phyloP scores from a whole-genome alignment of 2,113 vertebrate genomes.

The Trematomus loennbergii region DNA sequence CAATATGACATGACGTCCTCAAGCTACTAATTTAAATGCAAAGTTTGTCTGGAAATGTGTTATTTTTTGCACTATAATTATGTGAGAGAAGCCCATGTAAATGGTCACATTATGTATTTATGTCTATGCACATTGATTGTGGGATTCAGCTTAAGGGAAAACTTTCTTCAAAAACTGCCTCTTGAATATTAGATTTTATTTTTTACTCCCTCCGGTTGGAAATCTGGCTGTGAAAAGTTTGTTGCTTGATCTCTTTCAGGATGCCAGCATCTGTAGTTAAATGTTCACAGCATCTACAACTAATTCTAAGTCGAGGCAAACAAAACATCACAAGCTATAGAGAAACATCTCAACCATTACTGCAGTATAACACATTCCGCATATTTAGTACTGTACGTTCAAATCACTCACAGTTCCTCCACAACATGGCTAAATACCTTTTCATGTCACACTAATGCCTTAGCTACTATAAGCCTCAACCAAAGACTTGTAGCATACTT shows the following conservation, averaged over 20 bases:
- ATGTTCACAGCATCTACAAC: not conserved
- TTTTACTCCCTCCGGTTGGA: not conserved
- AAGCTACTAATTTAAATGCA: slow-evolving; percentile 16
- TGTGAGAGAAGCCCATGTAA: not conserved
- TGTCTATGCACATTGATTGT: not conserved
- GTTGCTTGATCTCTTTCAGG: not conserved
- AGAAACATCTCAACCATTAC: not conserved
- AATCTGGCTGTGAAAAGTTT: not conserved
- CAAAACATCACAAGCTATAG: not conserved
- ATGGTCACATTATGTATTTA: slow-evolving; percentile 1
- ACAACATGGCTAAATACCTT: not conserved
- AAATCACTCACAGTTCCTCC: not conserved
- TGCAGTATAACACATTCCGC: not conserved
- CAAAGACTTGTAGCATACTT: not conserved
- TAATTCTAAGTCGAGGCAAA: not conserved
- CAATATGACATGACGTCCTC: slow-evolving; percentile 11
- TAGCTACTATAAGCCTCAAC: no score
- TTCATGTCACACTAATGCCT: not conserved
- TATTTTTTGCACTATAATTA: not conserved
- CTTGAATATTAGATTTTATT: not conserved
- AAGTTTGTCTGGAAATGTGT: not conserved
- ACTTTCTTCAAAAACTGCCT: not conserved
- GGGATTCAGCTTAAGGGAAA: not conserved
- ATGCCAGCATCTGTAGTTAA: not conserved
- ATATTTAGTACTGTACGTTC: not conserved